A percentile compares a stretch with the other conserved stretches of the same genome.
Evolutionary conservation across 2,888 invertebrate species (phyloP).

Genomic region (Globia sparganii): DNA sequence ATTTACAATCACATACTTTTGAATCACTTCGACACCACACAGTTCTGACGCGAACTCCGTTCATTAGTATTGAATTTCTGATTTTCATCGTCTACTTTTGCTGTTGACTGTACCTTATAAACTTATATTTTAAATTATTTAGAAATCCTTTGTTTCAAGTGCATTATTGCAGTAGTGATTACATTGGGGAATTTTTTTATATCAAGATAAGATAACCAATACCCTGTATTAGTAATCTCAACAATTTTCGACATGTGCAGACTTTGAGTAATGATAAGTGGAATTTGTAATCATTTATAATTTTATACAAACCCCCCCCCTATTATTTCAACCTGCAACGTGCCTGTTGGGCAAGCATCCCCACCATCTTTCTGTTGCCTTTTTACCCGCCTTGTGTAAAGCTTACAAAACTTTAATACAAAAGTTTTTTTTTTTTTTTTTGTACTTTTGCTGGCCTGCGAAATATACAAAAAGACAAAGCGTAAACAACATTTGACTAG

Average conservation of each 20-base stretch:
- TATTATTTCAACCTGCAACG: not conserved
- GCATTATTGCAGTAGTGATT: constrained; percentile 29
- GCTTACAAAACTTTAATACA: not conserved
- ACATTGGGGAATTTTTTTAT: not conserved
- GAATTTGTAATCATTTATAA: not conserved
- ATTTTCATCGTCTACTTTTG: no score
- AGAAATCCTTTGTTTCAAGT: not conserved
- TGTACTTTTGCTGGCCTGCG: no score
- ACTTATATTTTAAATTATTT: not conserved
- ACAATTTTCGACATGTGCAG: not conserved
- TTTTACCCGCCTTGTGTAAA: not conserved
- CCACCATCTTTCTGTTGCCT: not conserved
- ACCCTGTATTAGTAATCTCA: constrained; percentile 8
- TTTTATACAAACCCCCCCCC: not conserved
- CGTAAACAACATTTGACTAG: no score
- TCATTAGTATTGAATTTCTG: no score
- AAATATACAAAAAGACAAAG: no score
- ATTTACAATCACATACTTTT: no score
- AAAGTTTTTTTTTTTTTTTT: not conserved
- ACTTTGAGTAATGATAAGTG: not conserved
- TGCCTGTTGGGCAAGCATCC: not conserved
- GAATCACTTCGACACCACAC: no score
- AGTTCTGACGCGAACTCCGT: no score
- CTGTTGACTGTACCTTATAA: no score
- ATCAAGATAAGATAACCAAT: constrained; percentile 11